Conservation (phyloP, 2,888 invertebrate genomes). For the Platynereis dumerilii region DNA sequence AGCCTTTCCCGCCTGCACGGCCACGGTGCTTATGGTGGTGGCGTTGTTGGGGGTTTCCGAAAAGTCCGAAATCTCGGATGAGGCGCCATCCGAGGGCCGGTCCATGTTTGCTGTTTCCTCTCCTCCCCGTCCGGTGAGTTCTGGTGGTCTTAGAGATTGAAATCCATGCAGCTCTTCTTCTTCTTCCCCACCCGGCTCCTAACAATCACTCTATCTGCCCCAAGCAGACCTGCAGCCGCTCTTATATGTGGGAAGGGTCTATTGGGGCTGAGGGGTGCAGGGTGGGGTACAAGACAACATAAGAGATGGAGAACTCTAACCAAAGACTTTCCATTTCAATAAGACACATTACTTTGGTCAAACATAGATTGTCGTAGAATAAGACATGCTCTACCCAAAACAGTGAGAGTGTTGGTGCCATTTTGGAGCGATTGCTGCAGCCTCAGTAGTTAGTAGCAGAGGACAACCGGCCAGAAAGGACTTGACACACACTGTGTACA, state of each 20-base stretch:
- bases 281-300: too few relatives aligned
- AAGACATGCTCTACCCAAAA: too few relatives aligned
- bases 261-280: too few relatives aligned
- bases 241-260: neutral
- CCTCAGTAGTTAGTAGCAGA: too few relatives aligned
- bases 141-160: conserved; percentile 33
- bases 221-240: neutral
- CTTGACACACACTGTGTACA: too few relatives aligned
- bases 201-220: conserved; percentile 36
- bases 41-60: conserved; percentile 53
- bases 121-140: neutral
- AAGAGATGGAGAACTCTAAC: too few relatives aligned
- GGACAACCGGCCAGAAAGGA: too few relatives aligned
- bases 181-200: conserved; percentile 52
- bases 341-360: too few relatives aligned
- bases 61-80: conserved; percentile 43
- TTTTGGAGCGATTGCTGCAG: too few relatives aligned
- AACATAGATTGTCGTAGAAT: too few relatives aligned
- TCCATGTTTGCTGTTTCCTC: neutral
- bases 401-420: too few relatives aligned
- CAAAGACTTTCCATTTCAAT: too few relatives aligned
- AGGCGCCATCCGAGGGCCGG: conserved; percentile 9
- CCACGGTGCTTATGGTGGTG: conserved; percentile 89
- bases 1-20: conserved; percentile 84
- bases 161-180: conserved; percentile 61